These are phyloP conservation scores for Drosophila formosana DNA, from an alignment of 2,888 invertebrate genomes.

Conservation along the genomic window DNA sequence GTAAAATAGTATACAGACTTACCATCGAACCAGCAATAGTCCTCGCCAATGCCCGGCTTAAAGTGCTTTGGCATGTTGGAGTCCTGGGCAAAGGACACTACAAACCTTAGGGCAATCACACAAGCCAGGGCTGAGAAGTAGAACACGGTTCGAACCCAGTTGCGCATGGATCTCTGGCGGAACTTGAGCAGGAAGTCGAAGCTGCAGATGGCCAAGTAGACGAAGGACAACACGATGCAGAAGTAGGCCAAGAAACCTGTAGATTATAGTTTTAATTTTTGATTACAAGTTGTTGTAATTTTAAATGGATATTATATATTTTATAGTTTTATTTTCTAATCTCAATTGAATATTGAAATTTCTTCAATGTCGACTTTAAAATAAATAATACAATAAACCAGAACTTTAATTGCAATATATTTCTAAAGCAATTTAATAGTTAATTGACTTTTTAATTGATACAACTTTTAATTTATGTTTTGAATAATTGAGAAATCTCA, in stretches of 20 bases:
- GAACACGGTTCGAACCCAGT: slow-evolving; percentile 69
- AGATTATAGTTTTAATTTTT: no score
- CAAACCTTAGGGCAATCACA: slow-evolving; percentile 65
- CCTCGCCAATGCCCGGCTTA: slow-evolving; percentile 80
- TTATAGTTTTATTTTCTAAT: no score
- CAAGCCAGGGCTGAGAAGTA: slow-evolving; percentile 52
- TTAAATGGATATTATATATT: no score
- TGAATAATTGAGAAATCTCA: no score
- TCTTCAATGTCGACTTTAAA: no score
- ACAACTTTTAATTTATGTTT: no score
- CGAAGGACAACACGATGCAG: slow-evolving; percentile 76
- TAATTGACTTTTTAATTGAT: no score
- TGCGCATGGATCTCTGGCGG: slow-evolving; percentile 52
- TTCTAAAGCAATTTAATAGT: no score
- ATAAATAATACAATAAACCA: no score
- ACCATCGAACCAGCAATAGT: slow-evolving; percentile 81
- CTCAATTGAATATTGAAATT: no score
- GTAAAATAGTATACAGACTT: not conserved
- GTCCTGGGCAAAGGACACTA: slow-evolving; percentile 74
- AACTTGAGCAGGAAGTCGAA: slow-evolving; percentile 76
- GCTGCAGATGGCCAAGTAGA: slow-evolving; percentile 74
- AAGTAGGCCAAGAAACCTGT: slow-evolving; percentile 78
- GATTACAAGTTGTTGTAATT: no score
- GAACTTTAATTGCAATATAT: no score
- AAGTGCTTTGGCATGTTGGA: slow-evolving; percentile 66